Conservation (phyloP, 2,797 vertebrate genomes). For the Molossus alvarezi region DNA sequence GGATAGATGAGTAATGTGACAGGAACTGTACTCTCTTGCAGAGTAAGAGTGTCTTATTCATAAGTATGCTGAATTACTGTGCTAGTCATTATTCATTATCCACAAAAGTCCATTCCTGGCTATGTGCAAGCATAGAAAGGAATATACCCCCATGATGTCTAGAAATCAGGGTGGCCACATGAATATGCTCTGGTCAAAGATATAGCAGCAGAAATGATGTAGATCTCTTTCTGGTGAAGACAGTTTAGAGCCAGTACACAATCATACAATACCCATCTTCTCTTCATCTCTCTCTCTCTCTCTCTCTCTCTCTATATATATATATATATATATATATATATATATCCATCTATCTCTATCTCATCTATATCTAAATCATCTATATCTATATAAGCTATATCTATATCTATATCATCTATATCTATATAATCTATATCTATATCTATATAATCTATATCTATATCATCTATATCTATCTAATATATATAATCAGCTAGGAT, state of each 20-base stretch:
- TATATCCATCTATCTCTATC: no score
- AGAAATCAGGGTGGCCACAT: not conserved
- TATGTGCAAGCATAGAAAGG: not conserved
- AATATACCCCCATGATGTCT: not conserved
- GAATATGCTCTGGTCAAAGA: not conserved
- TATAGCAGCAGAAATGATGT: not conserved
- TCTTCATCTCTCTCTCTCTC: no score
- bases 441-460: no score
- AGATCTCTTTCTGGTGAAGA: not conserved
- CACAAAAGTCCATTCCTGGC: not conserved
- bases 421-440: no score
- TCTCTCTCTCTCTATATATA: no score
- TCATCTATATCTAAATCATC: no score
- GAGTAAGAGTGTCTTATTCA: not conserved
- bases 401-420: no score
- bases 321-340: no score
- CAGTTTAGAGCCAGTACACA: not conserved
- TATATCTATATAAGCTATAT: no score
- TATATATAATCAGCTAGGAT: not conserved
- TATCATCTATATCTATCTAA: no score
- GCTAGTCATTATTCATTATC: slow-evolving; percentile 7
- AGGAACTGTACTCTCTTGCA: not conserved
- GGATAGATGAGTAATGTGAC: not conserved
- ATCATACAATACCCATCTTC: not conserved
- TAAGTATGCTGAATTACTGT: not conserved